Evolutionary conservation across 1,140 invertebrate genomes (phyloP).

Genomic region (Antheraea mylitta): DNA sequence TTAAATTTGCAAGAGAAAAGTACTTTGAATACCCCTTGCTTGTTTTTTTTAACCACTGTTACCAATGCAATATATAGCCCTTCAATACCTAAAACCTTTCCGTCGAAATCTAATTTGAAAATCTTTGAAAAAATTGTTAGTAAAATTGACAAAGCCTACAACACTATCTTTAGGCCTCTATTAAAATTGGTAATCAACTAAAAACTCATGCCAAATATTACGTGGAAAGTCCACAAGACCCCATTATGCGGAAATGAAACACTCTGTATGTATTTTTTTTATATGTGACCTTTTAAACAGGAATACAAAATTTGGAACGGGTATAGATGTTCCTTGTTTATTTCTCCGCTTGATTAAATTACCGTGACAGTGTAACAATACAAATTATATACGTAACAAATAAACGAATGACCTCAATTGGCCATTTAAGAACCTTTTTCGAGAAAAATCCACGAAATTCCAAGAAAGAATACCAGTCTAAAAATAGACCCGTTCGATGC

Average conservation of each 20-base stretch:
- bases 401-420: neutral
- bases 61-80: no score
- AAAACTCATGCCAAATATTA: neutral
- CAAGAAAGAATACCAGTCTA: slow-evolving; percentile 20
- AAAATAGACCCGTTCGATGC: slow-evolving; percentile 14
- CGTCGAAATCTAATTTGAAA: no score
- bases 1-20: no score
- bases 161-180: neutral
- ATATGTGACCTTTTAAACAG: neutral
- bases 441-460: slow-evolving; percentile 20
- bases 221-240: neutral
- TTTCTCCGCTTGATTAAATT: neutral
- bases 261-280: neutral
- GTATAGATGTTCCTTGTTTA: neutral
- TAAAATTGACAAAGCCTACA: neutral
- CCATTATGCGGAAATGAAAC: neutral
- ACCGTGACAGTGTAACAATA: neutral
- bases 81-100: no score
- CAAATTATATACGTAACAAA: neutral
- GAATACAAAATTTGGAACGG: neutral
- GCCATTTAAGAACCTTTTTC: slow-evolving; percentile 11
- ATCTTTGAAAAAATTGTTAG: no score
- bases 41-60: no score
- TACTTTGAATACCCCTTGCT: no score
- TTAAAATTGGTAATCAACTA: neutral